A percentile compares a stretch with the other conserved stretches of the same genome.
Evolutionary conservation across 2,797 vertebrate species (phyloP).

Genomic region (Onychomys arenicola): DNA sequence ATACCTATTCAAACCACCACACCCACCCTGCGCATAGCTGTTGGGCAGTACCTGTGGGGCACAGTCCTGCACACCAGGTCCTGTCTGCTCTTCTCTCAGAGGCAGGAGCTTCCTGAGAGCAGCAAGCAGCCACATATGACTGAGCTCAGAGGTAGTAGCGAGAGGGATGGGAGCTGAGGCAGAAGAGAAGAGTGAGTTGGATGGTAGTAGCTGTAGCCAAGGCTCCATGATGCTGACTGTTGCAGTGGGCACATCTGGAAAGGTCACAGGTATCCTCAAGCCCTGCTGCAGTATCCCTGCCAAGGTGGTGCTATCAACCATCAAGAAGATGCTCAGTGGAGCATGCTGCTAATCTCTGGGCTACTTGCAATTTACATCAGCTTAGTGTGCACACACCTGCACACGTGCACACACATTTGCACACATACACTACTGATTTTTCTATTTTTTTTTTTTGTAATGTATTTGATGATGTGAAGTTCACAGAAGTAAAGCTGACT

Average conservation of each 20-base stretch:
- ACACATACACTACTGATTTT: background rate
- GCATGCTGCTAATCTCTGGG: background rate
- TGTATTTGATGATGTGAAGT: background rate
- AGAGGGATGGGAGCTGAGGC: background rate
- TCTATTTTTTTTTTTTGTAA: background rate
- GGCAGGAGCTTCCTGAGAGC: background rate
- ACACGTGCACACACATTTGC: too few species aligned
- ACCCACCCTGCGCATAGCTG: background rate
- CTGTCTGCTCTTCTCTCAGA: accelerated
- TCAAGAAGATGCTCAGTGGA: accelerated
- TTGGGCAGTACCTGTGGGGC: background rate
- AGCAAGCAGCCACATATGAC: background rate
- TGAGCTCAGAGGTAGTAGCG: background rate
- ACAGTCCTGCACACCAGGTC: too few species aligned
- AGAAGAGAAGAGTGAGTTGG: background rate
- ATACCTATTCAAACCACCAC: background rate
- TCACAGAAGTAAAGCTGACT: background rate
- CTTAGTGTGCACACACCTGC: too few species aligned
- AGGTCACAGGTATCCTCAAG: background rate
- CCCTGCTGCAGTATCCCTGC: background rate
- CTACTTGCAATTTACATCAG: background rate
- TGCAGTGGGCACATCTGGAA: background rate
- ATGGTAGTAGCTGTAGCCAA: background rate
- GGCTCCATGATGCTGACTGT: background rate
- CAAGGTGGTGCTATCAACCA: background rate